Evolutionary conservation across 2,888 invertebrate species (phyloP), one percentile per base, ranked within the genome.

Genomic region (Macroteleia sp.): DNA sequence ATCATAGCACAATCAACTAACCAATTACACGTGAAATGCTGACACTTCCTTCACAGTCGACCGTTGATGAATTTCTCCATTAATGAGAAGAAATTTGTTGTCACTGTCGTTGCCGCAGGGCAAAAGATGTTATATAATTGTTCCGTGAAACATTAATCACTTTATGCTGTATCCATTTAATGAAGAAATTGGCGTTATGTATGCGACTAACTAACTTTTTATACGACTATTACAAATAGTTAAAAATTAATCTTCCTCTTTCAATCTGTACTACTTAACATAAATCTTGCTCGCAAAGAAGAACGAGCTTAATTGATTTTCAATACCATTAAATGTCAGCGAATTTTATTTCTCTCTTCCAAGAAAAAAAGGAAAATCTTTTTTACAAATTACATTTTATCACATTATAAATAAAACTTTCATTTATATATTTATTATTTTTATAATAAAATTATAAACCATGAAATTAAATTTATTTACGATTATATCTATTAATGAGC

Each of bases 61-160:
- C 36, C 12, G 42, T 34, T 46, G 61, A 61, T 61, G 61, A 48
- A 61, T 61, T 61, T 61, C 61, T 46, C 46, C 46, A 36, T 36
- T 61, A 61, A 61, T 48, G 46, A 61, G 46, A 61, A 61, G 61
- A 61, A 61, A 61, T 61, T 34, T 34, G 61, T 59, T 34, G 32
- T 59, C 59, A 14, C 12, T 16, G 59, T 16, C 19, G 22, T 36
- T 9, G 39, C 22, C 25, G 9, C 39, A 10, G 10, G 25, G 22
- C 25, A 16, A 19, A 39, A 34, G 25, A 39, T 17, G 5, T 59
- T 59, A 59, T 44, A 32, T 32, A 59, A 59, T 59, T 59, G 17
- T 59, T 59, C 44, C 41, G 19, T 19, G 5, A 14, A 32, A 28
- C 44, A 20, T 44, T 30, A 44, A 44, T 59, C 59, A 57, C 34